A percentile compares a stretch with the other conserved stretches of the same genome.
Conservation (phyloP, 1,140 invertebrate species). For the Nephila pilipes region DNA sequence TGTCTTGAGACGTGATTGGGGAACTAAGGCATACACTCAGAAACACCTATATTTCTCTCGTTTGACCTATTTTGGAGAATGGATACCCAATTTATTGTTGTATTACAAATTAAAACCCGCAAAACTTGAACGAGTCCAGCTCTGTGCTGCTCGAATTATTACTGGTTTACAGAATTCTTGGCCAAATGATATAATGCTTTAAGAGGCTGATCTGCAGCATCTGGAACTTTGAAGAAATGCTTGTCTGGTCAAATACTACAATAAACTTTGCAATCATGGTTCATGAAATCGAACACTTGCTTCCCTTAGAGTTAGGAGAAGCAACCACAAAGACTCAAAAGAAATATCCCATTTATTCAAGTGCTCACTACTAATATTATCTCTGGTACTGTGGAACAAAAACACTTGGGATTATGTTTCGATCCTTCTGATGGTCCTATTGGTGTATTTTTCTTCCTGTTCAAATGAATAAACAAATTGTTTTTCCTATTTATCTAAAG, state of each 20-base stretch:
- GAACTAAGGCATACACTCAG: too few species aligned
- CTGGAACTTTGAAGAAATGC: not conserved
- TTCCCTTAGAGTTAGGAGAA: not conserved
- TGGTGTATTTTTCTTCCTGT: too few species aligned
- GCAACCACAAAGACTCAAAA: not conserved
- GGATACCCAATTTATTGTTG: not conserved
- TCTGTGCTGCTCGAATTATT: not conserved
- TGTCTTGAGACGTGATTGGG: too few species aligned
- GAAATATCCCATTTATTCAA: not conserved
- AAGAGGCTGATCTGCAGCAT: not conserved
- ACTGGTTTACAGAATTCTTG: slow-evolving; percentile 6
- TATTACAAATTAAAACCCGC: not conserved
- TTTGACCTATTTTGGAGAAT: not conserved
- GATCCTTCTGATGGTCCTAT: too few species aligned
- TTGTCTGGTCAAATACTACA: too few species aligned
- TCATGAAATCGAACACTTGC: not conserved
- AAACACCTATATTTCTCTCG: too few species aligned
- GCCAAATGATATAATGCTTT: not conserved
- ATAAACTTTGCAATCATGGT: too few species aligned
- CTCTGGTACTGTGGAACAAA: too few species aligned
- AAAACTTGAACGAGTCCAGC: not conserved
- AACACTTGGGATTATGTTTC: too few species aligned
- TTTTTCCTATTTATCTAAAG: too few species aligned
- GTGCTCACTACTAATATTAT: too few species aligned
- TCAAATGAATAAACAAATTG: too few species aligned